phyloP scores from a whole-genome alignment of 30 jellyfish, hydroid and myxozoan genomes.

The Mastigias papua region DNA sequence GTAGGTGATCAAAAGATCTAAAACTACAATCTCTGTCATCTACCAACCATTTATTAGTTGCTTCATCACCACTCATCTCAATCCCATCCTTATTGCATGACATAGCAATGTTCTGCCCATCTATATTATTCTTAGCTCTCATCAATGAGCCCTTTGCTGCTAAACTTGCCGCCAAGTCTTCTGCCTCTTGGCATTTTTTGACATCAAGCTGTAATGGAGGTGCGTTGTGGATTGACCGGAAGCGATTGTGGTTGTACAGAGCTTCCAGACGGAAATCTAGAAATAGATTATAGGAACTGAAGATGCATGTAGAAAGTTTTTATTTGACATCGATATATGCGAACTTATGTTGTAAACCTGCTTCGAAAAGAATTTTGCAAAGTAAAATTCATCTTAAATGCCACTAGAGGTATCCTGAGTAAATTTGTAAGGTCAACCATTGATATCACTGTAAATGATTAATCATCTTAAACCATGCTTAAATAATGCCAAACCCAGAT shows the following conservation, averaged over 20 bases:
- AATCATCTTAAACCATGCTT: too few relatives aligned
- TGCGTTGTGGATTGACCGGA: conserved; percentile 86
- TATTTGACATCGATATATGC: background rate
- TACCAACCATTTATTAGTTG: conserved; percentile 85
- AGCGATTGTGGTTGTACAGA: conserved; percentile 78
- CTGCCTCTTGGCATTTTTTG: conserved; percentile 84
- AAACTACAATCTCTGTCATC: background rate
- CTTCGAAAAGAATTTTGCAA: background rate
- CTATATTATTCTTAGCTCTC: conserved; percentile 63
- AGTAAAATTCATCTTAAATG: background rate
- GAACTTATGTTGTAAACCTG: background rate
- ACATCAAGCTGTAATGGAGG: conserved; percentile 84
- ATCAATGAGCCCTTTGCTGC: conserved; percentile 84
- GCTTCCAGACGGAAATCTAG: conserved; percentile 88
- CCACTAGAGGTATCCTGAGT: background rate
- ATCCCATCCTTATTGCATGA: conserved; percentile 82
- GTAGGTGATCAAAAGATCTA: too few relatives aligned
- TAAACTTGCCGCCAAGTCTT: conserved; percentile 73
- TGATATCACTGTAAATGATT: too few relatives aligned
- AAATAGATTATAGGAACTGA: background rate
- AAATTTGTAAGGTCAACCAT: too few relatives aligned
- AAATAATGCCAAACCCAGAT: too few relatives aligned
- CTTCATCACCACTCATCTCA: conserved; percentile 93
- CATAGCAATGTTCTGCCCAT: conserved; percentile 84
- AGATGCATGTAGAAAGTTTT: background rate